Base-by-base conservation (phyloP, 2,113 vertebrate genomes). In the Megalops atlanticus region DNA sequence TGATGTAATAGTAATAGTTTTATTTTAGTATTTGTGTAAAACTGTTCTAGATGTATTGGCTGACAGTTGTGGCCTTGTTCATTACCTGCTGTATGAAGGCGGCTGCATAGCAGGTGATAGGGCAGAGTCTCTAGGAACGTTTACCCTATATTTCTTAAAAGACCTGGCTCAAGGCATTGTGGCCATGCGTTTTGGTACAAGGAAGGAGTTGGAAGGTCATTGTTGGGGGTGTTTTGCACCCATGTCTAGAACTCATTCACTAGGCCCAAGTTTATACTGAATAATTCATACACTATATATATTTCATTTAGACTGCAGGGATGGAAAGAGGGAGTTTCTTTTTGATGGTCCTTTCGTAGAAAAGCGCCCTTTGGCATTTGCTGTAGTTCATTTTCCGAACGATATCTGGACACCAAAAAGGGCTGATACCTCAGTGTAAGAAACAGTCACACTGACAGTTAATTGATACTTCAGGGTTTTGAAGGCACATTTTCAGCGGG, bases 231-330 rank as follows among this genome's bases (percentile, higher is more conserved):
- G 58, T 64, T 64, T 64, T 64, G n/a, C 58, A 24, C 10, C 7
- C 40, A 1, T 74, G 72, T 40, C 21, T 40, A 41, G 4, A 38
- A 74, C 10, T 18, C 12, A 74, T n/a, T n/a, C 24, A 74, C 72
- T 74, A n/a, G 24, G 21, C 24, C 4, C 39, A n/a, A 38, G 21
- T 74, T 74, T 8, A 74, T 74, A 16, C 16, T 74, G 38, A 74
- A 74, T 43, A 74, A 40, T 74, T 39, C 14, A 27, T 74, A 74
- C 18, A 74, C 38, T 2, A n/a, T 74, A 38, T 40, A 74, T 43
- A 21, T 74, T 74, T 74, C n/a, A 74, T 74, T 74, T 40, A 74
- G 38, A 74, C 18, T n/a, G 18, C 38, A 39, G 21, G 18, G n/a
- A 15, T 74, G 38, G 36, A 43, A 43, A 36, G 38, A 21, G 12